These are phyloP conservation scores for Danionella cerebrum DNA, from an alignment of 2,113 vertebrate genomes.

Conservation along the genomic window DNA sequence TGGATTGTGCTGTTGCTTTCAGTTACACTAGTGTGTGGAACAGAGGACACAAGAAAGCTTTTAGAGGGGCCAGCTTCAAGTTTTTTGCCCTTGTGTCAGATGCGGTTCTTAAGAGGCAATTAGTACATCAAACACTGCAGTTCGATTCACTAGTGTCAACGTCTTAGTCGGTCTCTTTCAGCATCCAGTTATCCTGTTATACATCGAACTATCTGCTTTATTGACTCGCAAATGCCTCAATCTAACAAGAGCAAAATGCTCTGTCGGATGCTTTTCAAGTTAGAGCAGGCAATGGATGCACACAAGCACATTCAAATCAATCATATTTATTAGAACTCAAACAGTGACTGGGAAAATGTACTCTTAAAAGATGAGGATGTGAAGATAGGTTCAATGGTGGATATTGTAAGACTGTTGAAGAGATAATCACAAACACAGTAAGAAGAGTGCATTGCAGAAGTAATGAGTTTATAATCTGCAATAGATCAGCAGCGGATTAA, in stretches of 20 bases:
- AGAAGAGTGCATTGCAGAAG: background rate
- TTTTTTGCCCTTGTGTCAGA: background rate
- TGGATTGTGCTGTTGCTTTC: background rate
- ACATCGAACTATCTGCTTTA: background rate
- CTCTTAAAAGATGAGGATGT: background rate
- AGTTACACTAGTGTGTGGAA: background rate
- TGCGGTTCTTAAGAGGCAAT: constrained; percentile 2
- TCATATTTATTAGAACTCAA: background rate
- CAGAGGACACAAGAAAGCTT: background rate
- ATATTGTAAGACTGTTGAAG: background rate
- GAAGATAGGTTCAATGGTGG: background rate
- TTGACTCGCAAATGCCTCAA: background rate
- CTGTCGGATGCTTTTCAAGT: background rate
- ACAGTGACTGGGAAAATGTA: background rate
- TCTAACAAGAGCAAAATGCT: background rate
- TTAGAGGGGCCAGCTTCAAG: background rate
- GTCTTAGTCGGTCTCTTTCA: background rate
- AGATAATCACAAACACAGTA: background rate
- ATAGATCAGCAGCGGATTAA: background rate
- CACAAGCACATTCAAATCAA: background rate
- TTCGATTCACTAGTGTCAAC: background rate
- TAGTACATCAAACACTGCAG: background rate
- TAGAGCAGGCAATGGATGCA: background rate
- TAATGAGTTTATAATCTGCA: constrained; percentile 26
- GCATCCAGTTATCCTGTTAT: background rate